phyloP scores from a whole-genome alignment of 2,888 invertebrate genomes.

The Furcula furcula region DNA sequence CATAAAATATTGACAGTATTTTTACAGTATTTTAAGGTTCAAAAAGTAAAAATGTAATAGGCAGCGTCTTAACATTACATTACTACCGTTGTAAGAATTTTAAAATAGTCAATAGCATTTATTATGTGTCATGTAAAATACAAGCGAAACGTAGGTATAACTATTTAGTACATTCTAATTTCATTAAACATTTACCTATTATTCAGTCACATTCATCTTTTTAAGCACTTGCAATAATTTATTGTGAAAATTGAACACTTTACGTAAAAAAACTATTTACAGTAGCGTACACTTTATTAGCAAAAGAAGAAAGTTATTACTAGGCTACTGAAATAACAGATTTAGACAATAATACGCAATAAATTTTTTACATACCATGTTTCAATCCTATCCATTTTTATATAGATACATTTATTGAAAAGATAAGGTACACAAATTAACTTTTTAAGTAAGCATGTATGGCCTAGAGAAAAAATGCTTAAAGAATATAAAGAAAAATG shows the following conservation, averaged over 20 bases:
- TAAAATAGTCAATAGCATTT: too few relatives aligned
- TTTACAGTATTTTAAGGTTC: too few relatives aligned
- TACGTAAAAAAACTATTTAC: conserved; percentile 38
- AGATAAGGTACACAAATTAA: too few relatives aligned
- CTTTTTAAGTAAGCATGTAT: too few relatives aligned
- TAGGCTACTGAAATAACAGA: conserved; percentile 22
- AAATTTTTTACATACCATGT: too few relatives aligned
- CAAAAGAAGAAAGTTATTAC: conserved; percentile 10
- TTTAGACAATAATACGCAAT: too few relatives aligned
- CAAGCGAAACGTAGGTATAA: conserved; percentile 34
- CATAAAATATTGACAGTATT: too few relatives aligned
- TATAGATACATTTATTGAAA: too few relatives aligned
- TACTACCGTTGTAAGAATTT: conserved; percentile 1
- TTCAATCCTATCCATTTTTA: too few relatives aligned
- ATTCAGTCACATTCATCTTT: conserved; percentile 77
- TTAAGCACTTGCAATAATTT: conserved; percentile 62
- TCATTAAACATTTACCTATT: conserved; percentile 50
- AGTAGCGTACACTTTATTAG: conserved; percentile 4
- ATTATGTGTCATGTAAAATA: not conserved
- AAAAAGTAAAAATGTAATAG: too few relatives aligned
- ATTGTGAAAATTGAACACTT: conserved; percentile 60
- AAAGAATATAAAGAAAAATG: too few relatives aligned
- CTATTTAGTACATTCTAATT: conserved; percentile 30
- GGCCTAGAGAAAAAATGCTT: too few relatives aligned
- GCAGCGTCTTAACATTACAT: conserved; percentile 16